phyloP scores from a whole-genome alignment of 2,113 vertebrate genomes.

The Callaeas wilsoni region DNA sequence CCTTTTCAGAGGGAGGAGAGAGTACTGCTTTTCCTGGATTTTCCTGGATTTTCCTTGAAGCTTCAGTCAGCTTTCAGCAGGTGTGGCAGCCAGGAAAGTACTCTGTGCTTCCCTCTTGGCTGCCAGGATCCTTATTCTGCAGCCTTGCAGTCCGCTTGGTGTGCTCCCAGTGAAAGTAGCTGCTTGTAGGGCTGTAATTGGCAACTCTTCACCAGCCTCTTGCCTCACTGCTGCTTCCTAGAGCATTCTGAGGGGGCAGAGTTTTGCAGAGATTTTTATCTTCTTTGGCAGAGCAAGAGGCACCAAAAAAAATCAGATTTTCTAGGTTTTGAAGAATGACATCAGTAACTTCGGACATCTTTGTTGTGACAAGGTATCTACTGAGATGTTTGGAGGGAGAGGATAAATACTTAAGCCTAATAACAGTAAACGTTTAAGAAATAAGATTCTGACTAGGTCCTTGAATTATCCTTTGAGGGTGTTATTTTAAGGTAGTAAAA shows the following conservation, averaged over 20 bases:
- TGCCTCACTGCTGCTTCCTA: not conserved
- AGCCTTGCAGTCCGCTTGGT: not conserved
- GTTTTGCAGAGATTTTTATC: not conserved
- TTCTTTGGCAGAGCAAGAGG: not conserved
- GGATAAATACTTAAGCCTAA: not conserved
- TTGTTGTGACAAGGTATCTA: not conserved
- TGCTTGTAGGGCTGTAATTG: not conserved
- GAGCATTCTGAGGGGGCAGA: not conserved
- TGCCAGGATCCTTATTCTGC: not conserved
- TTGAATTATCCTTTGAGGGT: not conserved
- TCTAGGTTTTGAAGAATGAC: not conserved
- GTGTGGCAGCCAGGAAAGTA: not conserved
- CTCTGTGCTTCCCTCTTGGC: not conserved
- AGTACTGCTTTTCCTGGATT: not conserved
- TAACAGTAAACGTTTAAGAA: not conserved
- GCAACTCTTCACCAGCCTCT: not conserved
- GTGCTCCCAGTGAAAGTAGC: not conserved
- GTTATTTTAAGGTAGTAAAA: not conserved
- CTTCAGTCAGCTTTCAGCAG: not conserved
- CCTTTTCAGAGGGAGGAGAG: not conserved
- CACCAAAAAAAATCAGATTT: not conserved
- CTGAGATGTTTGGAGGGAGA: not conserved
- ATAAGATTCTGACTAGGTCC: not conserved
- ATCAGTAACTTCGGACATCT: not conserved
- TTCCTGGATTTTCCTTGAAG: not conserved